Evolutionary conservation across 1,140 invertebrate genomes (phyloP), one percentile per base, ranked within the genome.

Genomic region (Achatina immaculata): DNA sequence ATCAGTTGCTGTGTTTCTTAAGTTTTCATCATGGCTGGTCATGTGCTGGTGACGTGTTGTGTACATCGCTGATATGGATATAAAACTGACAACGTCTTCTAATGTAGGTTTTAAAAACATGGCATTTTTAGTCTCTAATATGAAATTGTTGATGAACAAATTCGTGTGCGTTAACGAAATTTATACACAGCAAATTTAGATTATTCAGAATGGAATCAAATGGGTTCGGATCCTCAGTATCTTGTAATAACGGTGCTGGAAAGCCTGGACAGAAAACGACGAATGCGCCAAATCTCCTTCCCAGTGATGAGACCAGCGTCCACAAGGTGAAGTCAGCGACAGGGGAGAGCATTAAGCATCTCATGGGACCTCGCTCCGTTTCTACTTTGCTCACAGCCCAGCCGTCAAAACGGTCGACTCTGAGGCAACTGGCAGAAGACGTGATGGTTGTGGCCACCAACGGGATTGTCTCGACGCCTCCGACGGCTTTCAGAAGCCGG

Each of bases 371-470:
- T 9, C 16, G n/a, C 3, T 28, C 40, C 0, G 9, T 2, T 36
- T 65, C 58, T 7, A 2, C 45, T 24, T 9, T 21, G 3, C 31
- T 62, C 16, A 42, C 55, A 2, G 19, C 1, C 7, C 34, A 38
- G 11, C 31, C 21, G 38, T 14, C 38, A 24, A 71, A 80, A 28
- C 42, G 69, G n/a, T 55, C 45, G 1, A 55, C 66, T 24, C 36
- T 72, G 6, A 36, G 34, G 24, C 69, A 80, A 28, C 45, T 80
- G 24, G 66, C 78, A n/a, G 55, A 72, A n/a, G 69, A 80, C 48
- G 48, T 80, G 4, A 43, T 80, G 21, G 48, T 80, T 24, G 66
- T 80, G 2, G 66, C 78, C 16, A 80, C 66, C n/a, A 80, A 80
- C 48, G 78, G 66, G 14, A 80, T 80, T 14, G n/a, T 80, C 0